These are phyloP conservation scores for Peromyscus attwateri DNA, from an alignment of 2,797 vertebrate genomes.

Conservation along the genomic window DNA sequence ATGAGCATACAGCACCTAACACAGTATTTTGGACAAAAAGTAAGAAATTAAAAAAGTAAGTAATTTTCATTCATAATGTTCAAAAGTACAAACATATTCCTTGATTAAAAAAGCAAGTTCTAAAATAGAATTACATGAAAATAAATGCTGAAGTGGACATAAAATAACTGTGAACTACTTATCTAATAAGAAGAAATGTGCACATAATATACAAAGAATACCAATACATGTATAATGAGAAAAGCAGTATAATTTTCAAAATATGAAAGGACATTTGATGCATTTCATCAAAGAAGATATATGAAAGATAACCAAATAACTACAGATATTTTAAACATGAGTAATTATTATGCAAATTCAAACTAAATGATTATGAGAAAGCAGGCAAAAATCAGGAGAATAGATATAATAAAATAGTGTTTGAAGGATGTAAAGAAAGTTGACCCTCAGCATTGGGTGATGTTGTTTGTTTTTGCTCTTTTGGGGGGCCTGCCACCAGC, in stretches of 20 bases:
- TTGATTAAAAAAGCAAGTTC: not conserved
- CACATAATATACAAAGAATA: not conserved
- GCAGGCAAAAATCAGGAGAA: not conserved
- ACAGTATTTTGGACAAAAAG: not conserved
- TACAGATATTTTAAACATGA: not conserved
- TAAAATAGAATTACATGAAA: not conserved
- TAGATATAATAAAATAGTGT: not conserved
- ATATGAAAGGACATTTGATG: not conserved
- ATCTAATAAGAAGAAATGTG: not conserved
- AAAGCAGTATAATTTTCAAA: not conserved
- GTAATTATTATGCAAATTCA: not conserved
- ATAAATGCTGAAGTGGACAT: not conserved
- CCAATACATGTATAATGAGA: not conserved
- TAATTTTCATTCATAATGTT: not conserved
- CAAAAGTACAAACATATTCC: not conserved
- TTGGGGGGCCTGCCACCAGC: too few species aligned
- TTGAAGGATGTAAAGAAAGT: not conserved
- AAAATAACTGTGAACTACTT: not conserved
- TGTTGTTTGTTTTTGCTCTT: not conserved
- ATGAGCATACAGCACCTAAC: not conserved
- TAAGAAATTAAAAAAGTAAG: not conserved
- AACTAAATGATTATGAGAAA: conserved; percentile 3
- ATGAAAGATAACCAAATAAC: not conserved
- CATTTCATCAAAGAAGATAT: not conserved
- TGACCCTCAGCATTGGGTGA: not conserved